A percentile compares a stretch with the other conserved stretches of the same genome.
phyloP scores from a whole-genome alignment of 1,140 invertebrate species.

The Streblospio benedicti region DNA sequence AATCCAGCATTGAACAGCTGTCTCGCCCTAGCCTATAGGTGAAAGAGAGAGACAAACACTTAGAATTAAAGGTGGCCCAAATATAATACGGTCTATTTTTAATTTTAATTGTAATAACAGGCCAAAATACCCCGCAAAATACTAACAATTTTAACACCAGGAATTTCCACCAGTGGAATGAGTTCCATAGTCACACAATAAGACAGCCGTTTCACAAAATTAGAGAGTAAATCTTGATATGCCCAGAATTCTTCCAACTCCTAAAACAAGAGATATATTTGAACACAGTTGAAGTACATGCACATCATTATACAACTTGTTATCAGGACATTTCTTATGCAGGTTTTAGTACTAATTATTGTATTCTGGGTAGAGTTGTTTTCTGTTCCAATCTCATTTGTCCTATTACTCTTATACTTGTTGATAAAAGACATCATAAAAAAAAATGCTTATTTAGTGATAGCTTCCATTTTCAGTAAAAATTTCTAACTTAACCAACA shows the following conservation, averaged over 20 bases:
- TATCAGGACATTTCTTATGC: background rate
- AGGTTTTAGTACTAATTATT: background rate
- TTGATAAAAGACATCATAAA: too few species aligned
- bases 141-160: constrained; percentile 68
- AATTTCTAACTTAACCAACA: too few species aligned
- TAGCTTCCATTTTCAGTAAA: too few species aligned
- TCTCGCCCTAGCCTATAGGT: constrained; percentile 63
- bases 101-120: too few species aligned
- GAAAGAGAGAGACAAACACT: background rate
- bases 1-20: constrained; percentile 75
- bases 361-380: background rate
- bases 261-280: constrained; percentile 27
- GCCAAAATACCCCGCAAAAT: background rate
- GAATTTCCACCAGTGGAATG: constrained; percentile 71
- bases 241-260: constrained; percentile 72
- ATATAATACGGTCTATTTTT: background rate
- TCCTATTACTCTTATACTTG: too few species aligned
- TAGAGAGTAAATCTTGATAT: constrained; percentile 61
- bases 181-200: constrained; percentile 68
- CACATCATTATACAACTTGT: background rate
- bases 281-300: constrained; percentile 3
- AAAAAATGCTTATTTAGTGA: too few species aligned
- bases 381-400: too few species aligned
- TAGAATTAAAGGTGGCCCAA: background rate
- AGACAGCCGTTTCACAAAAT: constrained; percentile 59